Percentiles rank a stretch among this genome's conserved stretches.
Evolutionary conservation across 2,888 invertebrate species (phyloP).

Genomic region (Linnaemya tessellans): DNA sequence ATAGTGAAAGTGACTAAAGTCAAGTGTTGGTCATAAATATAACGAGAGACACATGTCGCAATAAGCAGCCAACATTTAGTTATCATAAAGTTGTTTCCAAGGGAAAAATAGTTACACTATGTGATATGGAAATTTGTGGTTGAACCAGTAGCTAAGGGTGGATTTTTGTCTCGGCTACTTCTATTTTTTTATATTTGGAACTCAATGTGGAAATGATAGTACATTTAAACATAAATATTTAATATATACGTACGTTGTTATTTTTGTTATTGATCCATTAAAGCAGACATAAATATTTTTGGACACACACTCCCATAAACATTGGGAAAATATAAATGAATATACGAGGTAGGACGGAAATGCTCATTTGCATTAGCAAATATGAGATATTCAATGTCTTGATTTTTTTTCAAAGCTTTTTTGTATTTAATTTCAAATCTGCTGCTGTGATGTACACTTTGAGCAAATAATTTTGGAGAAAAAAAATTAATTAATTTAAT

Average conservation of each 20-base stretch:
- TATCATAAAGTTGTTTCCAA: background rate
- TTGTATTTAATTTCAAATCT: too few species aligned
- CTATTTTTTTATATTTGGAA: background rate
- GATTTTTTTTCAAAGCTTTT: too few species aligned
- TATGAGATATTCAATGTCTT: background rate
- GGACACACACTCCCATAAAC: constrained; percentile 14
- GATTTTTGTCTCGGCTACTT: background rate
- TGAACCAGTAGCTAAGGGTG: constrained; percentile 21
- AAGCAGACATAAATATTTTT: constrained; percentile 7
- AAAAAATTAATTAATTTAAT: too few species aligned
- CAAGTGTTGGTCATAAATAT: constrained; percentile 76
- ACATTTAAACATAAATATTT: constrained; percentile 47
- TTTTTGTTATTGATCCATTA: constrained; percentile 62
- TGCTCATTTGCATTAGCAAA: background rate
- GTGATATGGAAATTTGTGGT: constrained; percentile 25
- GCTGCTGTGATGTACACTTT: too few species aligned
- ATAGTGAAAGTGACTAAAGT: constrained; percentile 72
- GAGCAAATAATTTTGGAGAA: too few species aligned
- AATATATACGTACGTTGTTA: constrained; percentile 49
- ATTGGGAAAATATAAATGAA: background rate
- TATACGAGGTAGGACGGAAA: background rate
- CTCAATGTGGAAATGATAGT: constrained; percentile 5
- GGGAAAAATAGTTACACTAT: constrained; percentile 6
- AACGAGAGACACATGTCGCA: constrained; percentile 75
- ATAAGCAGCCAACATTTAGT: constrained; percentile 38